These are phyloP conservation scores for Lophius piscatorius DNA, from an alignment of 2,113 vertebrate species.

Conservation along the genomic window DNA sequence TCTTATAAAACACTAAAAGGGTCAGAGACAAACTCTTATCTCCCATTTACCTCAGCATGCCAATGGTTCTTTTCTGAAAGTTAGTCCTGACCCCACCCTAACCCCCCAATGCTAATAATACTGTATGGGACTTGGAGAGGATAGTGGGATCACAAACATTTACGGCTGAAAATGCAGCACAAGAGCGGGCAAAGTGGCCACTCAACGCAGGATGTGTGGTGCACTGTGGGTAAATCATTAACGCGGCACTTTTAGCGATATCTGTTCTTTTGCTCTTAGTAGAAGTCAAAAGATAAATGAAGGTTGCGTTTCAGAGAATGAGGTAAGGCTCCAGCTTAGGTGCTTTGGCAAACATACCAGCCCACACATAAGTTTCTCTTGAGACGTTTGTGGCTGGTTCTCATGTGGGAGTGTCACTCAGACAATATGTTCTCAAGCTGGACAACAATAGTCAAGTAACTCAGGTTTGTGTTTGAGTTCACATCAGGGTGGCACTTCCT, in stretches of 20 bases:
- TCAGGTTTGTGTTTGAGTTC: constrained; percentile 15
- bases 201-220: constrained; percentile 64
- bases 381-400: constrained; percentile 36
- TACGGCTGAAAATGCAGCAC: constrained; percentile 68
- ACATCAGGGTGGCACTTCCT: constrained; percentile 25
- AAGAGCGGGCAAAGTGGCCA: constrained; percentile 72
- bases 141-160: constrained; percentile 66
- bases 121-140: constrained; percentile 64
- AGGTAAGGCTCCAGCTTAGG: constrained; percentile 46
- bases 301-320: constrained; percentile 60
- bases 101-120: constrained; percentile 60
- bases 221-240: constrained; percentile 74
- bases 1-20: constrained; percentile 70
- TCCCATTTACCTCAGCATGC: constrained; percentile 70
- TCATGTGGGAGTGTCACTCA: constrained; percentile 36
- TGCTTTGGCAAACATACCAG: constrained; percentile 63
- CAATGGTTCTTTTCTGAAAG: constrained; percentile 66
- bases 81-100: constrained; percentile 48
- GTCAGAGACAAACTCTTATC: constrained; percentile 69
- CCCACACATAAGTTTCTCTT: constrained; percentile 44
- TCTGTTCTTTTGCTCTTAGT: constrained; percentile 49
- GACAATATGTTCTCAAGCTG: constrained; percentile 37
- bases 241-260: constrained; percentile 70
- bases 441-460: constrained; percentile 21
- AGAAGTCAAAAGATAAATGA: constrained; percentile 73